Conservation (phyloP, 53 echinoderm and acorn worm species). For the Paracentrotus lividus region DNA sequence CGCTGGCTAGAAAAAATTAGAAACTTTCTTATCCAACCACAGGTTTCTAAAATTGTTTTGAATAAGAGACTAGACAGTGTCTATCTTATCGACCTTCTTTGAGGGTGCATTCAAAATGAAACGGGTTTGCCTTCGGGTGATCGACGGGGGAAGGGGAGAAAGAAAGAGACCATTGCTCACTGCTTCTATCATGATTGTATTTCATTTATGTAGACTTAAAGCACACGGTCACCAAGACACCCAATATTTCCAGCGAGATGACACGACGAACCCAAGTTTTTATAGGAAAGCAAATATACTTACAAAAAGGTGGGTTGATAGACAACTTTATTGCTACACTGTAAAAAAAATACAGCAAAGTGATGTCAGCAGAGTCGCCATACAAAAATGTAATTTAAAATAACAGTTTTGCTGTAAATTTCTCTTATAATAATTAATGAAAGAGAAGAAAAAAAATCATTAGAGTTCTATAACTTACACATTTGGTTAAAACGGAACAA, state of each 20-base stretch:
- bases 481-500: no score
- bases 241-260: background rate
- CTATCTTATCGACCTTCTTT: slow-evolving; percentile 56
- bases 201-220: slow-evolving; percentile 49
- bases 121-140: slow-evolving; percentile 54
- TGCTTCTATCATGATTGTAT: slow-evolving; percentile 59
- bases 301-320: background rate
- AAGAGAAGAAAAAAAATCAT: no score
- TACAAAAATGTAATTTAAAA: no score
- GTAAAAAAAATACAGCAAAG: no score
- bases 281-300: background rate
- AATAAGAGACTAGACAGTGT: slow-evolving; percentile 23
- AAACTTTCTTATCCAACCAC: background rate
- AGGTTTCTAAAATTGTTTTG: background rate
- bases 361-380: no score
- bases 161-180: slow-evolving; percentile 20
- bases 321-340: background rate
- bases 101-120: slow-evolving; percentile 60
- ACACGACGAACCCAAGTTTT: background rate
- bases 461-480: no score
- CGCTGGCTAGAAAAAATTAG: background rate
- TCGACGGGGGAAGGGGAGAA: slow-evolving; percentile 14
- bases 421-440: no score
- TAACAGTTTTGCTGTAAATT: no score
- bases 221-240: slow-evolving; percentile 14